Percentiles rank a stretch among this genome's conserved stretches.
Conservation (phyloP, 1,140 invertebrate genomes). For the Hyles euphorbiae region DNA sequence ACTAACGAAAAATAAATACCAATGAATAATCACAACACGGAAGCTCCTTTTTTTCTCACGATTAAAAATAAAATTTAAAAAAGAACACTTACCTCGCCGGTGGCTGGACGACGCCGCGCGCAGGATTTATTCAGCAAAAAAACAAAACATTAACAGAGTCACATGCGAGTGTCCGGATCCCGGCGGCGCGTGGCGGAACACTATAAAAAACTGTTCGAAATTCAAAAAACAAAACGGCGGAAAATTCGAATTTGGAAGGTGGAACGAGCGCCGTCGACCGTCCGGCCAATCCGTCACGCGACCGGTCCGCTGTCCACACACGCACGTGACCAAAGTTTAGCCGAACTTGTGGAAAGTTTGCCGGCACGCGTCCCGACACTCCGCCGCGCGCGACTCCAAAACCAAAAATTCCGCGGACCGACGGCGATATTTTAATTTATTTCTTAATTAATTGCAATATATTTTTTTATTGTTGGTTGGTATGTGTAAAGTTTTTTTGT, state of each 20-base stretch:
- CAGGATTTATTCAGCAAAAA: slow-evolving; percentile 44
- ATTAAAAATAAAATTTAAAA: slow-evolving; percentile 6
- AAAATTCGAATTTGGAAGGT: slow-evolving; percentile 12
- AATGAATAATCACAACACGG: neutral
- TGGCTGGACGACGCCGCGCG: slow-evolving; percentile 19
- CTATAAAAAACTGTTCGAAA: slow-evolving; percentile 1
- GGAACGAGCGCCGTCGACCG: slow-evolving; percentile 19
- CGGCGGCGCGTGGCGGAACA: neutral
- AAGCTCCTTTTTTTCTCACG: neutral
- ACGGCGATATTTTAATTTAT: neutral
- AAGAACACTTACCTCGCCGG: slow-evolving; percentile 43
- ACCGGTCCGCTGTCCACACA: slow-evolving; percentile 44
- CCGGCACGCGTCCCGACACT: slow-evolving; percentile 47
- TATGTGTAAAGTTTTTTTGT: slow-evolving; percentile 14
- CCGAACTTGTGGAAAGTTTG: slow-evolving; percentile 53
- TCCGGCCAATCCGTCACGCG: slow-evolving; percentile 50
- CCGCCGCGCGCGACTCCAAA: slow-evolving; percentile 29
- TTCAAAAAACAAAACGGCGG: slow-evolving; percentile 1
- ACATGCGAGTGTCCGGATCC: slow-evolving; percentile 53
- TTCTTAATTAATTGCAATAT: slow-evolving; percentile 3
- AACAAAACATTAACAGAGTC: slow-evolving; percentile 63
- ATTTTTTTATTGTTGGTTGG: slow-evolving; percentile 18
- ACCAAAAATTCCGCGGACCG: slow-evolving; percentile 17
- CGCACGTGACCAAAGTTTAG: slow-evolving; percentile 54
- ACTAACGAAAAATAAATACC: slow-evolving; percentile 6